phyloP scores from a whole-genome alignment of 2,888 invertebrate genomes.

The Peribatodes rhomboidaria region DNA sequence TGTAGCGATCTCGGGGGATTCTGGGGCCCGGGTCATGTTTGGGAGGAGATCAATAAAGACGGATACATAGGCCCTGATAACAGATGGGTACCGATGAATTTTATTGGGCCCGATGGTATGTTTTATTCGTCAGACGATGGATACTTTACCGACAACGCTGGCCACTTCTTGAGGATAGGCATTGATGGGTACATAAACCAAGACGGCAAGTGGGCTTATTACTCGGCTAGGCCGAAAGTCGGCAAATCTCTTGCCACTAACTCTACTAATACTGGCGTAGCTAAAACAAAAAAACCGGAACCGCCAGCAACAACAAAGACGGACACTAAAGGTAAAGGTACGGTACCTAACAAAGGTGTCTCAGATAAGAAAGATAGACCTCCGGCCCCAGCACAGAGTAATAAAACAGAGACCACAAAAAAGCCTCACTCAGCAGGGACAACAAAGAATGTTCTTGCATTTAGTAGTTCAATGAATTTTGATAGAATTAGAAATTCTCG shows the following conservation, averaged over 20 bases:
- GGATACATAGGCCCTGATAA: constrained; percentile 78
- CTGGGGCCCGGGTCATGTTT: constrained; percentile 68
- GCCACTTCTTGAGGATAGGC: constrained; percentile 68
- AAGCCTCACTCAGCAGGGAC: constrained; percentile 20
- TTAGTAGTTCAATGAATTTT: constrained; percentile 66
- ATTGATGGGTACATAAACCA: constrained; percentile 78
- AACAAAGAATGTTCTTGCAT: constrained; percentile 59
- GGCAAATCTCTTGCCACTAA: constrained; percentile 50
- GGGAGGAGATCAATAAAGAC: constrained; percentile 80
- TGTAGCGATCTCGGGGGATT: constrained; percentile 82
- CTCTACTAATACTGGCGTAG: constrained; percentile 46
- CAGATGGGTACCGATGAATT: constrained; percentile 78
- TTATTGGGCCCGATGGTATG: constrained; percentile 78
- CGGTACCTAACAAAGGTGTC: constrained; percentile 45
- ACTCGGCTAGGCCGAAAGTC: constrained; percentile 55
- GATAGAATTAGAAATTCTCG: constrained; percentile 48
- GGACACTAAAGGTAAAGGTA: constrained; percentile 46
- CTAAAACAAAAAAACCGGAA: constrained; percentile 39
- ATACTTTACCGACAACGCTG: constrained; percentile 65
- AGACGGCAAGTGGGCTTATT: constrained; percentile 77
- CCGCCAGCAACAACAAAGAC: constrained; percentile 43
- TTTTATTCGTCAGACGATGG: constrained; percentile 77
- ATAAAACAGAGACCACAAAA: constrained; percentile 36
- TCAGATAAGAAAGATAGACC: constrained; percentile 45
- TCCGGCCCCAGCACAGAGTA: constrained; percentile 35